Conservation (phyloP, 2,797 vertebrate genomes). For the Selene dorsalis region DNA sequence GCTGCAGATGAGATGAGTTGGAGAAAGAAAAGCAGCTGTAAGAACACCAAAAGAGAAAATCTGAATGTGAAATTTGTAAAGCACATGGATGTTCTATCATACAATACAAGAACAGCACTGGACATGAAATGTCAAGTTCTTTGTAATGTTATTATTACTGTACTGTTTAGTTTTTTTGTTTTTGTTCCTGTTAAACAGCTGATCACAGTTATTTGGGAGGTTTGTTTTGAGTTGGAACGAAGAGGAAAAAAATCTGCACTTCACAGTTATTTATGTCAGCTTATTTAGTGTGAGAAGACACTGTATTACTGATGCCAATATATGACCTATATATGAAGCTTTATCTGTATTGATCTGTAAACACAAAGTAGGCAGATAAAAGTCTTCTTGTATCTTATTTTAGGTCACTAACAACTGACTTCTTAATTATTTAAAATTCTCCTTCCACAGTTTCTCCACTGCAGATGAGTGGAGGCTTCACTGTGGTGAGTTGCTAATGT, state of each 20-base stretch:
- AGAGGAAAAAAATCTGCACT: no score
- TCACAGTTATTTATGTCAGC: no score
- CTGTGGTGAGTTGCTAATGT: conserved; percentile 51
- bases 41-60: no score
- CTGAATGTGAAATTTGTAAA: no score
- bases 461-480: conserved; percentile 51
- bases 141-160: background rate
- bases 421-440: background rate
- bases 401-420: background rate
- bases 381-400: background rate
- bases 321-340: no score
- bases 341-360: background rate
- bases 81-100: no score
- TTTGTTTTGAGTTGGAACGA: no score
- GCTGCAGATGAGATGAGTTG: background rate
- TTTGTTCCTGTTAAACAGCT: background rate
- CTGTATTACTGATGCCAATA: no score
- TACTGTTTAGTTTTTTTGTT: no score
- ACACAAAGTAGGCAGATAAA: background rate
- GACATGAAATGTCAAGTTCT: background rate
- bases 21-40: background rate
- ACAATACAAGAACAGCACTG: no score
- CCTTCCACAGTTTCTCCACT: conserved; percentile 40
- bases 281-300: no score
- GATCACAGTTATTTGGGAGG: no score